Conservation (phyloP, 1,140 invertebrate genomes). For the Drosophila novamexicana region DNA sequence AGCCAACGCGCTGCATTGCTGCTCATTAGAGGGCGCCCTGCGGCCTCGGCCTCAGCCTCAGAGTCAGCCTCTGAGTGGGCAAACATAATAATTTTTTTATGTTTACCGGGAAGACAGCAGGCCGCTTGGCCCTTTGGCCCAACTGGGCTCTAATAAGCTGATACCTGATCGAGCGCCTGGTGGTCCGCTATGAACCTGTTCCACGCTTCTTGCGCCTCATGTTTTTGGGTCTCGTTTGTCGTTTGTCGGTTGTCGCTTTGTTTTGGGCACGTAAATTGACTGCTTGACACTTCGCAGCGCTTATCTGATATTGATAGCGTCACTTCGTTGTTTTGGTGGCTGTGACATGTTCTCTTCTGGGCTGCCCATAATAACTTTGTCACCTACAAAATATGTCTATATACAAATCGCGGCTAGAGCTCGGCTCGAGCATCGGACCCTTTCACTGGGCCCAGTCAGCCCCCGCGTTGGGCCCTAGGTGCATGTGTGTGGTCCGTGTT, state of each 20-base stretch:
- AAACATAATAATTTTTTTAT: constrained; percentile 37
- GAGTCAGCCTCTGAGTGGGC: not conserved
- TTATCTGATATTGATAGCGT: constrained; percentile 78
- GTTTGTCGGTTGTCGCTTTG: constrained; percentile 60
- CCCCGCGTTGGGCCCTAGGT: constrained; percentile 50
- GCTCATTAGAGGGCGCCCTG: constrained; percentile 47
- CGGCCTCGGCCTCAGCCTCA: not conserved
- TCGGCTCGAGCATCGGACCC: constrained; percentile 44
- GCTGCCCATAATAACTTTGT: constrained; percentile 77
- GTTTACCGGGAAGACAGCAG: constrained; percentile 80
- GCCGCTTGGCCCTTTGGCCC: constrained; percentile 36
- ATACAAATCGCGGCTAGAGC: constrained; percentile 25
- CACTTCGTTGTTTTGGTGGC: constrained; percentile 58
- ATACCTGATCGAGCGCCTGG: constrained; percentile 55
- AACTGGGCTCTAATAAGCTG: constrained; percentile 37
- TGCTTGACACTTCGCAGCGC: constrained; percentile 74
- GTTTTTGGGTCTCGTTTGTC: not conserved
- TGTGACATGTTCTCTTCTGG: constrained; percentile 4
- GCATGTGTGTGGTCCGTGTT: constrained; percentile 63
- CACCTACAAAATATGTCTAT: constrained; percentile 82
- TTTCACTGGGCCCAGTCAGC: constrained; percentile 59
- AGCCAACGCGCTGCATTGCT: constrained; percentile 19
- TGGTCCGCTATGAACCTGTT: constrained; percentile 70
- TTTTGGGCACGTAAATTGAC: constrained; percentile 82
- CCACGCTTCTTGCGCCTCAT: constrained; percentile 21